These are phyloP conservation scores for Cheilosia grossa DNA, from an alignment of 2,888 invertebrate genomes.

Conservation along the genomic window DNA sequence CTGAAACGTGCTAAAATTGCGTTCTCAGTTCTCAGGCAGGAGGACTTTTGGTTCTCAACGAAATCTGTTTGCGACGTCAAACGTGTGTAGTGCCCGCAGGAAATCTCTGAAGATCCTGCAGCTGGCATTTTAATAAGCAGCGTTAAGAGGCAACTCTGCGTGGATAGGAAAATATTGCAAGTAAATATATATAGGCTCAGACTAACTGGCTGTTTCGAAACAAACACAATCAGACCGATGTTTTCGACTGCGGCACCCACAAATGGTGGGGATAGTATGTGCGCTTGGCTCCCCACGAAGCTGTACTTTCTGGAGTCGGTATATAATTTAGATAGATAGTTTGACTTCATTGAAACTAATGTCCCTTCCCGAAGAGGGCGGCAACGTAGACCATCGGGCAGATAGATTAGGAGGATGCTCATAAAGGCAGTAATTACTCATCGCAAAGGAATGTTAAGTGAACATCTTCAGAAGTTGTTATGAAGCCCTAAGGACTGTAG, in stretches of 20 bases:
- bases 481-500: not conserved
- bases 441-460: slow-evolving; percentile 30
- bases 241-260: no score
- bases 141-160: no score
- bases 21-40: slow-evolving; percentile 1
- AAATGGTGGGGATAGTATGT: no score
- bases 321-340: not conserved
- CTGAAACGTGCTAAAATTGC: slow-evolving; percentile 6
- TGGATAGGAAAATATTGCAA: no score
- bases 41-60: not conserved
- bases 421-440: slow-evolving; percentile 3
- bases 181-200: no score
- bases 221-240: no score
- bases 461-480: slow-evolving; percentile 3
- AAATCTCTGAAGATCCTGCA: slow-evolving; percentile 11
- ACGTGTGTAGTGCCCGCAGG: not conserved
- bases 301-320: not conserved
- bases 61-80: slow-evolving; percentile 6
- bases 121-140: no score
- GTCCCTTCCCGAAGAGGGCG: not conserved
- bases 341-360: slow-evolving; percentile 24
- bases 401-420: not conserved
- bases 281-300: no score
- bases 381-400: no score
- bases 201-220: no score